phyloP scores from a whole-genome alignment of 2,797 vertebrate genomes.

The Alcedo atthis region DNA sequence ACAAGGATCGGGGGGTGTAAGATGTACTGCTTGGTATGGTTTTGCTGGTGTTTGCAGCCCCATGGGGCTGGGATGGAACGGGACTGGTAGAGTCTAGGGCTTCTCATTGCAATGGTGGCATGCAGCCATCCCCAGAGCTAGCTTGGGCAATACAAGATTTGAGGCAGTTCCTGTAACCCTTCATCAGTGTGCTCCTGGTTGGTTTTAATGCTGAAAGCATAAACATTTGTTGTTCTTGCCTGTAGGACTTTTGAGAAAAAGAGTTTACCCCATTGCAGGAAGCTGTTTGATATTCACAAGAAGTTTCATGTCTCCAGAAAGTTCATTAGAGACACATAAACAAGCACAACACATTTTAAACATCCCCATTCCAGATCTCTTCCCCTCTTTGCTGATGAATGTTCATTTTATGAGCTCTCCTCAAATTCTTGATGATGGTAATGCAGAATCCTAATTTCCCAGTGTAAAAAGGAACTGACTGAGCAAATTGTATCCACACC shows the following conservation, averaged over 20 bases:
- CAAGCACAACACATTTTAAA: neutral
- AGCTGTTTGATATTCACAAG: accelerated
- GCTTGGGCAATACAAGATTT: neutral
- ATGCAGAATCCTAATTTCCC: neutral
- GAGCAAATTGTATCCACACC: neutral
- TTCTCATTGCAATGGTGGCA: neutral
- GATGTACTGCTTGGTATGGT: neutral
- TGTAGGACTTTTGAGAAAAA: neutral
- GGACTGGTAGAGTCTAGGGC: neutral
- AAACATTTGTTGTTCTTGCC: neutral
- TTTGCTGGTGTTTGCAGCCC: neutral
- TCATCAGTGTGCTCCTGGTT: neutral
- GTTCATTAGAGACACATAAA: neutral
- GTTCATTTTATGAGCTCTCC: neutral
- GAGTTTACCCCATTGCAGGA: neutral
- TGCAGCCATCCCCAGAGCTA: accelerated
- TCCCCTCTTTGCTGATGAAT: neutral
- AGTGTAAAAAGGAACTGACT: neutral
- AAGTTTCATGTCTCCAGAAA: neutral
- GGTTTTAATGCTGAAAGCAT: neutral
- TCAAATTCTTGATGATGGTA: neutral
- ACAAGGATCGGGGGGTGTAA: neutral
- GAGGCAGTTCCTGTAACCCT: neutral
- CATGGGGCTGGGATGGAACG: accelerated
- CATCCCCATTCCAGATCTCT: neutral